These are phyloP conservation scores for Drosophila gunungcola DNA, from an alignment of 1,140 invertebrate genomes.

Conservation along the genomic window DNA sequence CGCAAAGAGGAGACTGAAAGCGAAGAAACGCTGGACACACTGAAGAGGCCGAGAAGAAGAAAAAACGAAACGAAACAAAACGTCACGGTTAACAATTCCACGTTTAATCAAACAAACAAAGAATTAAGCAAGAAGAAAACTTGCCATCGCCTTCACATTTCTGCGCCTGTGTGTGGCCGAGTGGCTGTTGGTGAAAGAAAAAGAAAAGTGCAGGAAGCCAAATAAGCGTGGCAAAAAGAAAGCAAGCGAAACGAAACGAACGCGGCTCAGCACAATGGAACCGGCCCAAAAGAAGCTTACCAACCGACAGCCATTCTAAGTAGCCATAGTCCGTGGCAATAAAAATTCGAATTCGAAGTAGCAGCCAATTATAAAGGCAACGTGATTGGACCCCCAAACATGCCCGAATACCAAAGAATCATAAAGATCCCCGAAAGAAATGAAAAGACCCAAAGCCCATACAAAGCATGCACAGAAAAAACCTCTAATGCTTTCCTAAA, in stretches of 20 bases:
- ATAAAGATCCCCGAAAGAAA: slow-evolving; percentile 18
- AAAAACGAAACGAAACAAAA: slow-evolving; percentile 52
- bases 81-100: slow-evolving; percentile 76
- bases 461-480: slow-evolving; percentile 14
- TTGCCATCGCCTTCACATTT: slow-evolving; percentile 43
- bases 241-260: slow-evolving; percentile 67
- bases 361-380: slow-evolving; percentile 36
- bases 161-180: slow-evolving; percentile 13
- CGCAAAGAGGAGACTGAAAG: slow-evolving; percentile 61
- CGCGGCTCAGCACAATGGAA: slow-evolving; percentile 42
- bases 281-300: slow-evolving; percentile 57
- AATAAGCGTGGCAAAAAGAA: slow-evolving; percentile 67
- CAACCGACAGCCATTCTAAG: slow-evolving; percentile 40
- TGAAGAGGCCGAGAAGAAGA: not conserved
- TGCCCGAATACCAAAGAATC: slow-evolving; percentile 25
- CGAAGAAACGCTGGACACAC: slow-evolving; percentile 13
- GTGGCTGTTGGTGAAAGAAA: slow-evolving; percentile 51
- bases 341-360: slow-evolving; percentile 35
- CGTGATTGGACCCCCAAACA: slow-evolving; percentile 40
- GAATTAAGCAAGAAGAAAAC: slow-evolving; percentile 59
- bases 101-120: slow-evolving; percentile 73
- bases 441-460: slow-evolving; percentile 22
- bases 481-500: not conserved
- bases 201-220: slow-evolving; percentile 55
- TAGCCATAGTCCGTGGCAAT: slow-evolving; percentile 38